Evolutionary conservation across 2,113 vertebrate genomes (phyloP).

Genomic region (Rafetus swinhoei): DNA sequence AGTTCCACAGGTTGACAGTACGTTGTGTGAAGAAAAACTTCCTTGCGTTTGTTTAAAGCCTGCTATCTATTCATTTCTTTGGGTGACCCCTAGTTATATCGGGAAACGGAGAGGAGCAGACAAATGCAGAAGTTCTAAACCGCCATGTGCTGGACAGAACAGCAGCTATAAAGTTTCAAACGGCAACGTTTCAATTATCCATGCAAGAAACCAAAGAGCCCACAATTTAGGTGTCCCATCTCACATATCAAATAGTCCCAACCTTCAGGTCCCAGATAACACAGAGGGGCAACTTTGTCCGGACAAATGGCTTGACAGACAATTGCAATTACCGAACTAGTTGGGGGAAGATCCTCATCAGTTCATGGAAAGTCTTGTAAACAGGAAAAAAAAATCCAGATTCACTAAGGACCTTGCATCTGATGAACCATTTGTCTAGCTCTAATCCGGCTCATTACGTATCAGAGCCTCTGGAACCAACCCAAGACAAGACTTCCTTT

Average conservation of each 20-base stretch:
- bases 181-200: constrained; percentile 39
- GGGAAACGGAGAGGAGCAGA: no score
- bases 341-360: no score
- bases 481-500: background rate
- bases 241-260: constrained; percentile 14
- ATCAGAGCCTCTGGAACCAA: background rate
- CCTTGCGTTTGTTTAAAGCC: no score
- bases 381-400: background rate
- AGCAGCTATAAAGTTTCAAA: no score
- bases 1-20: no score
- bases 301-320: no score
- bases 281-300: background rate
- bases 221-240: constrained; percentile 48
- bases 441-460: background rate
- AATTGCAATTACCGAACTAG: no score
- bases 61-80: no score
- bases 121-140: no score
- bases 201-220: constrained; percentile 39
- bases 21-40: no score
- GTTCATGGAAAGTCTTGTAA: background rate
- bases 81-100: no score
- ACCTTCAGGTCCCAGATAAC: background rate
- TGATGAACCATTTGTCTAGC: rapidly evolving
- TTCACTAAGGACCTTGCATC: rapidly evolving
- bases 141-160: no score